Base-by-base conservation (phyloP, 2,888 invertebrate genomes). In the Liodrosophila aerea region DNA sequence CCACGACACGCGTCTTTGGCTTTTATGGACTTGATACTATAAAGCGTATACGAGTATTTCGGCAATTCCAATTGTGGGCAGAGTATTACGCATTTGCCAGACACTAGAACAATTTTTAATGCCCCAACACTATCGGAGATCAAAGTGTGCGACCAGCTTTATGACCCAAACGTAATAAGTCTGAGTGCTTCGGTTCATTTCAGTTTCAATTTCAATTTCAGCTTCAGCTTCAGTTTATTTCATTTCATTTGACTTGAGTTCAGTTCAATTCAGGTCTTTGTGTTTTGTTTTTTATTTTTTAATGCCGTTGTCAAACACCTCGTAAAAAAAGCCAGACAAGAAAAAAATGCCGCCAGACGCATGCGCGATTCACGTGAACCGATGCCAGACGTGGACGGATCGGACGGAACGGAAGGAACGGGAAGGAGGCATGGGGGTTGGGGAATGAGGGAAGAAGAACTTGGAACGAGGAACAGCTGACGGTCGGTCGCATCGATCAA, bases 331-430 rank as follows among this genome's bases (percentile, higher is more conserved):
- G 43, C 37, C 45, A 64, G 39, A 39, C 39, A n/a, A 7, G 57
- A 46, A 57, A 40, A 22, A 64, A 52, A 53, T 36, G 52, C 50
- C 34, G 43, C 40, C 44, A 58, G 52, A 63, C 68, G 73, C 68
- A 68, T 72, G 73, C 68, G 57, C 80, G 51, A 58, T 68, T 76
- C 73, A 76, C 84, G 84, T 76, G 84, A 83, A 68, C 76, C 53
- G 31, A n/a, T n/a, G n/a, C n/a, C n/a, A n/a, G n/a, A 76, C 84
- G 84, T 76, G 84, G 80, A 68, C 76, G 50, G 31, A 30, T 29
- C 22, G 11, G 30, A 30, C 16, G 16, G 29, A 29, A 49, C 39
- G 29, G 29, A 29, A 29, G 30, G 46, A 46, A 15, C 49, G 31
- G 15, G n/a, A 8, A 31, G 22, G 4, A 22, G 22, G 7, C 2